Evolutionary conservation across 2,888 invertebrate genomes (phyloP).

Genomic region (Coenonympha glycerion): DNA sequence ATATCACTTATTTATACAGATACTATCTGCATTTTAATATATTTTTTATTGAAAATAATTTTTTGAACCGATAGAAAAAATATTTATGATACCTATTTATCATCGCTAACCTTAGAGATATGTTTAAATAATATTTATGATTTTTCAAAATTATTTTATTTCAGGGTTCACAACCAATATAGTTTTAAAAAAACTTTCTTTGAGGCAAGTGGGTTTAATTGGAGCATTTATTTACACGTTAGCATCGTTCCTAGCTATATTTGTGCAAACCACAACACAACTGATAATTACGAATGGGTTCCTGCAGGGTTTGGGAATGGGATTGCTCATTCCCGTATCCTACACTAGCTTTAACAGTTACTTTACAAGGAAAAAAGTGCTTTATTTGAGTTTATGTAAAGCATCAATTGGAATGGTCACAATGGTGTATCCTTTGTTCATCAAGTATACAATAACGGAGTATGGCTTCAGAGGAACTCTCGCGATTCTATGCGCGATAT

Average conservation of each 20-base stretch:
- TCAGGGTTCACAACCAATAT: constrained; percentile 82
- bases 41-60: no score
- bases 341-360: constrained; percentile 85
- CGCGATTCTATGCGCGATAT: constrained; percentile 80
- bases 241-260: constrained; percentile 79
- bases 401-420: constrained; percentile 80
- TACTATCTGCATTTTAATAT: no score
- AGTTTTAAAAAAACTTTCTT: constrained; percentile 78
- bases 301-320: constrained; percentile 80
- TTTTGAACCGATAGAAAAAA: no score
- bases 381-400: constrained; percentile 83
- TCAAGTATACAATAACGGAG: constrained; percentile 77
- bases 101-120: no score
- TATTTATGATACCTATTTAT: no score
- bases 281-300: constrained; percentile 80
- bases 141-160: no score
- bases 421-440: constrained; percentile 80
- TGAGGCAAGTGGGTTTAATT: constrained; percentile 79
- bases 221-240: constrained; percentile 79
- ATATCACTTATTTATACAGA: no score
- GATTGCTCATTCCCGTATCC: constrained; percentile 82
- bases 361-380: constrained; percentile 81
- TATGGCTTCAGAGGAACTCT: constrained; percentile 84
- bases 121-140: no score
- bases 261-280: constrained; percentile 78